Percentiles rank a stretch among this genome's conserved stretches.
Conservation (phyloP, 2,888 invertebrate species). For the Choristoneura rosaceana region DNA sequence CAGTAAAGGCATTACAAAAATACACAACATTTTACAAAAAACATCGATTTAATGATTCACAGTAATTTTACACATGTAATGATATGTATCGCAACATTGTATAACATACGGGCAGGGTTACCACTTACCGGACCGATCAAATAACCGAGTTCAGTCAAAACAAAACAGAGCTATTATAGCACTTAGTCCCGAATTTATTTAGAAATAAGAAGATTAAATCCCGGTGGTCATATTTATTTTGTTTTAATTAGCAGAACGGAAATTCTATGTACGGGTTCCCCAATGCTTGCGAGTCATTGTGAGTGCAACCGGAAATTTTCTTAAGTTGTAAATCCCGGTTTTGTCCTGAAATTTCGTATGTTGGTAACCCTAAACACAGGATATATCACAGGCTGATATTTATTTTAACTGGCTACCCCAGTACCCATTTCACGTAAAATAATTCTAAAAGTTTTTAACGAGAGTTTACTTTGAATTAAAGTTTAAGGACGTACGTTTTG, state of each 20-base stretch:
- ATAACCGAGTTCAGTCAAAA: background rate
- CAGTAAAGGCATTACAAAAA: conserved; percentile 45
- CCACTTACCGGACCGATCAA: conserved; percentile 12
- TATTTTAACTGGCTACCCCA: background rate
- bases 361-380: conserved; percentile 10
- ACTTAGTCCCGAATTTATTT: background rate
- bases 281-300: too few relatives aligned
- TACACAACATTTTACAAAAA: conserved; percentile 37
- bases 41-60: conserved; percentile 37
- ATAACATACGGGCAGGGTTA: conserved; percentile 37
- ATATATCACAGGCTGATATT: conserved; percentile 47
- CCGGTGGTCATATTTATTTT: background rate
- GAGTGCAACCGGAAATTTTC: too few relatives aligned
- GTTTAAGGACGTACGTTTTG: too few relatives aligned
- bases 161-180: too few relatives aligned
- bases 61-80: conserved; percentile 23
- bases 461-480: too few relatives aligned
- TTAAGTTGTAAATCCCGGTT: too few relatives aligned
- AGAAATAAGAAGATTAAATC: background rate
- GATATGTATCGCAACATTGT: conserved; percentile 40
- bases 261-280: too few relatives aligned
- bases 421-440: background rate
- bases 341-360: background rate
- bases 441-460: background rate
- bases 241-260: too few relatives aligned